Conservation (phyloP, 2,888 invertebrate genomes). For the Syrista parreyssii region DNA sequence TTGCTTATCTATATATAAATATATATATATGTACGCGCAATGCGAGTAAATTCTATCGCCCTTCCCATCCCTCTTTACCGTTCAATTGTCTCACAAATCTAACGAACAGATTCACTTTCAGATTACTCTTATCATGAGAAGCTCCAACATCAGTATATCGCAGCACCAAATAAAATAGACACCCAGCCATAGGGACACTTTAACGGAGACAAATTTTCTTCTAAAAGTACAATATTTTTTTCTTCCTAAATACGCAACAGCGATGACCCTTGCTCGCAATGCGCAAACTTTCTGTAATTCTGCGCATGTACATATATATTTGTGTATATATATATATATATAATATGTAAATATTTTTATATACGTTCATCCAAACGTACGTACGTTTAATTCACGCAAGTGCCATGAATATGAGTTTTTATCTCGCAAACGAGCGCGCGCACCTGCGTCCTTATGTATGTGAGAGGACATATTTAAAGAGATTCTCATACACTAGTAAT, state of each 20-base stretch:
- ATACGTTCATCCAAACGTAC: neutral
- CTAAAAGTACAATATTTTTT: neutral
- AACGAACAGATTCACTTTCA: neutral
- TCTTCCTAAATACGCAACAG: no score
- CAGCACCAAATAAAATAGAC: neutral
- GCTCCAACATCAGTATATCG: neutral
- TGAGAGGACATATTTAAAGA: neutral
- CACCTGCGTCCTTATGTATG: neutral
- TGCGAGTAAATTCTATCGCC: neutral
- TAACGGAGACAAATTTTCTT: neutral
- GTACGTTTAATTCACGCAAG: neutral
- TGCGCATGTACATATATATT: neutral
- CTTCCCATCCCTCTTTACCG: neutral
- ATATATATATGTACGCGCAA: conserved; percentile 13
- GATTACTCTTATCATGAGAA: neutral
- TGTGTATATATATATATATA: neutral
- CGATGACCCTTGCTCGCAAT: neutral
- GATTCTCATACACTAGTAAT: conserved; percentile 11
- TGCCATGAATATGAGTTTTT: neutral
- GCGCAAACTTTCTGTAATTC: neutral
- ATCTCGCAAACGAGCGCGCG: neutral
- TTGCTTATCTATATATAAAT: conserved; percentile 24
- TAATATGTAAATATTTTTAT: conserved; percentile 4
- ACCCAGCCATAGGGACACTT: neutral
- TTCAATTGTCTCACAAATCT: neutral